Conservation (phyloP, 2,797 vertebrate species). For the Sebastes reedi region DNA sequence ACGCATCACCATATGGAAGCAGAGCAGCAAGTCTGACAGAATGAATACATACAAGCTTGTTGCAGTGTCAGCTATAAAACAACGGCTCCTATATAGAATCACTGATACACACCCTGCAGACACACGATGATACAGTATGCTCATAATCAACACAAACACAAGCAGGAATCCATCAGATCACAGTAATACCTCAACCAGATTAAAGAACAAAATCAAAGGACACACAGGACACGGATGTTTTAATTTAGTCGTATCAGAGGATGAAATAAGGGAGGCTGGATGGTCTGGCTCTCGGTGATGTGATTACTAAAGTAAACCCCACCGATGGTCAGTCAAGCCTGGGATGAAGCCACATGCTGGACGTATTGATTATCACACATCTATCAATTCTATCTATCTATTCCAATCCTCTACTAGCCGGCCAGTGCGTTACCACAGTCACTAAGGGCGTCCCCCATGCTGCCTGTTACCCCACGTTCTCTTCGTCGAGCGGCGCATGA, state of each 20-base stretch:
- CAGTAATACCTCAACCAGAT: constrained; percentile 77
- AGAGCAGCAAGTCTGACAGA: constrained; percentile 1
- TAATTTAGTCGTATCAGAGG: constrained; percentile 65
- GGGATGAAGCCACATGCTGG: constrained; percentile 61
- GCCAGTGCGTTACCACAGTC: no score
- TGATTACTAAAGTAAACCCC: constrained; percentile 45
- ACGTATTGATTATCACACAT: constrained; percentile 79
- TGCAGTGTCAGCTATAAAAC: constrained; percentile 14
- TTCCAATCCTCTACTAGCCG: no score
- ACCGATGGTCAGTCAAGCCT: neutral
- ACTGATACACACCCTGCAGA: constrained; percentile 18
- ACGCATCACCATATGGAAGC: constrained; percentile 12
- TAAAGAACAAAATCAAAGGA: constrained; percentile 66
- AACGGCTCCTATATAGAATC: neutral
- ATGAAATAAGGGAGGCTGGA: constrained; percentile 32
- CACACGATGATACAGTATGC: constrained; percentile 8
- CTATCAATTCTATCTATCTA: constrained; percentile 61
- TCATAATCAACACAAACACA: constrained; percentile 72
- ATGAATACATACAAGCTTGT: neutral
- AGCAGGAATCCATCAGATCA: constrained; percentile 80
- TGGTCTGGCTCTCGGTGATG: constrained; percentile 10
- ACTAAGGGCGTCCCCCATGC: no score
- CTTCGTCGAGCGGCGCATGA: no score
- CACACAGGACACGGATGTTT: constrained; percentile 42
- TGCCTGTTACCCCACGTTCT: no score